Evolutionary conservation across 2,888 invertebrate genomes (phyloP).

Genomic region (Pheosia gnoma): DNA sequence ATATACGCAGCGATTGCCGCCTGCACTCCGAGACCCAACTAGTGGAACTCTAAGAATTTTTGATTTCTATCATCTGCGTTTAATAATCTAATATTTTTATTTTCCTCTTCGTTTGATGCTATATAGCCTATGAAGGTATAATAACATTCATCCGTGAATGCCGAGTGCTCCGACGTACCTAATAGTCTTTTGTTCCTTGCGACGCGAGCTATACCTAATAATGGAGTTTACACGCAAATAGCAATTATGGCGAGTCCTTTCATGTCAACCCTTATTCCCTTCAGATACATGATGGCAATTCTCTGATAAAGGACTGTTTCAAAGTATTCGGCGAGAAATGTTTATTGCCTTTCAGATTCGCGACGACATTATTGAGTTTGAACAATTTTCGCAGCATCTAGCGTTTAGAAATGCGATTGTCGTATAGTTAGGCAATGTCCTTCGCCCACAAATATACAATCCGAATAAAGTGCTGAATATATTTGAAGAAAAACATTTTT

Average conservation of each 20-base stretch:
- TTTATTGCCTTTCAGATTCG: slow-evolving; percentile 26
- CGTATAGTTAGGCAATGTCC: slow-evolving; percentile 11
- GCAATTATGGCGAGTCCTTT: slow-evolving; percentile 61
- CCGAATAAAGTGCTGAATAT: slow-evolving; percentile 9
- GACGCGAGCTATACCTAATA: slow-evolving; percentile 46
- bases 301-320: slow-evolving; percentile 54
- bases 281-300: slow-evolving; percentile 59
- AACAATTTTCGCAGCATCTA: slow-evolving; percentile 4
- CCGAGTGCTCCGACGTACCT: slow-evolving; percentile 39
- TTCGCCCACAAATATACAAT: slow-evolving; percentile 4
- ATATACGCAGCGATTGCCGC: too few relatives aligned
- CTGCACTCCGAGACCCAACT: too few relatives aligned
- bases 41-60: too few relatives aligned
- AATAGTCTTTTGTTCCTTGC: slow-evolving; percentile 52
- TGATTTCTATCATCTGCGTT: too few relatives aligned
- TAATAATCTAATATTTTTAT: too few relatives aligned
- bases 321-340: slow-evolving; percentile 45
- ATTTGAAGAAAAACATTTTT: slow-evolving; percentile 35
- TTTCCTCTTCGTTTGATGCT: background rate
- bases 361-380: slow-evolving; percentile 8
- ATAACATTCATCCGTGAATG: slow-evolving; percentile 31
- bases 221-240: slow-evolving; percentile 63
- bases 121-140: slow-evolving; percentile 6
- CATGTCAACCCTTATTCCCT: slow-evolving; percentile 60
- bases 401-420: slow-evolving; percentile 3